Percentiles rank a stretch among this genome's conserved stretches.
Conservation (phyloP, 2,113 vertebrate genomes). For the Dunckerocampus dactyliophorus region DNA sequence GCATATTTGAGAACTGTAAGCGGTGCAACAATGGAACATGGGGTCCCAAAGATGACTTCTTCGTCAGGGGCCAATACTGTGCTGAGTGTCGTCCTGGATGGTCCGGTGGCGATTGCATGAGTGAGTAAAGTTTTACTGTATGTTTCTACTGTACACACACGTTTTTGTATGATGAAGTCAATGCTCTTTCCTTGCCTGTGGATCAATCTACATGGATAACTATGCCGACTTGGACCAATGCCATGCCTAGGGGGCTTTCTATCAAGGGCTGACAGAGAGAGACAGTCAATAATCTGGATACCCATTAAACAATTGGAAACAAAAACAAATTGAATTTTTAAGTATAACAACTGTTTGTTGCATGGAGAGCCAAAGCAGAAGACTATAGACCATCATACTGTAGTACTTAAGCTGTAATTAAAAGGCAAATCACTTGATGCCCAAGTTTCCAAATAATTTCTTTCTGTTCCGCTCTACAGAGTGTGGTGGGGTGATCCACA, state of each 20-base stretch:
- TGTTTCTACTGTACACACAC: slow-evolving; percentile 5
- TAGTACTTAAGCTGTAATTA: slow-evolving; percentile 19
- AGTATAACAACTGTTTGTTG: not conserved
- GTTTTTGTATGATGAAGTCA: slow-evolving; percentile 3
- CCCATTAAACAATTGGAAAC: slow-evolving; percentile 25
- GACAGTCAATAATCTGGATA: slow-evolving; percentile 21
- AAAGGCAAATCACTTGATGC: too few relatives aligned
- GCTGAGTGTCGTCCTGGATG: slow-evolving; percentile 90
- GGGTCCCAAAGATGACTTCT: slow-evolving; percentile 90
- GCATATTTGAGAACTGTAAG: slow-evolving; percentile 98
- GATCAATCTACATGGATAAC: slow-evolving; percentile 23
- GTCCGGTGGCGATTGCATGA: slow-evolving; percentile 95
- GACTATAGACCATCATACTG: slow-evolving; percentile 10
- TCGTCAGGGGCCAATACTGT: slow-evolving; percentile 88
- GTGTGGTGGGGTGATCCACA: slow-evolving; percentile 86
- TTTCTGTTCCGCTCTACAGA: slow-evolving; percentile 64
- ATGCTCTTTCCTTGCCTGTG: slow-evolving; percentile 12
- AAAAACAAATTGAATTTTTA: slow-evolving; percentile 3
- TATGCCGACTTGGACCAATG: slow-evolving; percentile 37
- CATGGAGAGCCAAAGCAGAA: not conserved
- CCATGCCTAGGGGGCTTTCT: slow-evolving; percentile 35
- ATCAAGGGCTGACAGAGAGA: slow-evolving; percentile 28
- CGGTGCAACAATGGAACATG: slow-evolving; percentile 93
- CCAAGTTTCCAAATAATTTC: not conserved
- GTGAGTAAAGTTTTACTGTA: slow-evolving; percentile 72